Conservation (phyloP, 2,113 vertebrate species). For the Tautogolabrus adspersus region DNA sequence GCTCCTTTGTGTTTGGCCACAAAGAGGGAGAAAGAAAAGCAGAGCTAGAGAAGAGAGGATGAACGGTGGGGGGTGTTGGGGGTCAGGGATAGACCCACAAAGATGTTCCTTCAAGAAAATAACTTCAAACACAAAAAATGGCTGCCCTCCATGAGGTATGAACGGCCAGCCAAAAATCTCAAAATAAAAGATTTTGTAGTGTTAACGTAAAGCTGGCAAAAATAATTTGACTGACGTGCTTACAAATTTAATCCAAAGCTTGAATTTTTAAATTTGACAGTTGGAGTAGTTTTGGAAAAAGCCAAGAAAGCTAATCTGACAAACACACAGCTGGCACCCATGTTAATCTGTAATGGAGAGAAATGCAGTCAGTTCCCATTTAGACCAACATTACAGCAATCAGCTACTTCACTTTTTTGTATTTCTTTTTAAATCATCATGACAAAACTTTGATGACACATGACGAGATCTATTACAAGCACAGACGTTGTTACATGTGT, state of each 20-base stretch:
- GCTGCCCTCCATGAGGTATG: constrained; percentile 9
- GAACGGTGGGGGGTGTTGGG: not conserved
- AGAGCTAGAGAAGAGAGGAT: constrained; percentile 36
- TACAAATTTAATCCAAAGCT: constrained; percentile 6
- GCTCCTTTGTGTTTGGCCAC: constrained; percentile 75
- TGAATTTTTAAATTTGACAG: constrained; percentile 9
- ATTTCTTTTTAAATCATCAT: not conserved
- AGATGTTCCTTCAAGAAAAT: constrained; percentile 51
- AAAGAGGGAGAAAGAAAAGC: constrained; percentile 72
- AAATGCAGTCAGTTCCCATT: constrained; percentile 7
- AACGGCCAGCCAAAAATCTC: not conserved
- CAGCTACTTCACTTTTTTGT: constrained; percentile 15
- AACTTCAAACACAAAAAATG: constrained; percentile 17
- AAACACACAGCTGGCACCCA: not conserved
- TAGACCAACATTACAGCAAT: not conserved
- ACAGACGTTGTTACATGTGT: not conserved
- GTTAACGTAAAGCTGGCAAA: not conserved
- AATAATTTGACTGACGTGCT: not conserved
- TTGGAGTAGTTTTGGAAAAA: not conserved
- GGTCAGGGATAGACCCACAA: not conserved
- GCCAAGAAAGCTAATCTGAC: not conserved
- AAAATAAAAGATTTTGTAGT: not conserved
- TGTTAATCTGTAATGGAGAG: not conserved
- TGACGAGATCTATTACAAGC: not conserved
- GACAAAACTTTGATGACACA: not conserved